A percentile compares a stretch with the other conserved stretches of the same genome.
Conservation (phyloP, 2,888 invertebrate species). For the Trachelus troglodyta region DNA sequence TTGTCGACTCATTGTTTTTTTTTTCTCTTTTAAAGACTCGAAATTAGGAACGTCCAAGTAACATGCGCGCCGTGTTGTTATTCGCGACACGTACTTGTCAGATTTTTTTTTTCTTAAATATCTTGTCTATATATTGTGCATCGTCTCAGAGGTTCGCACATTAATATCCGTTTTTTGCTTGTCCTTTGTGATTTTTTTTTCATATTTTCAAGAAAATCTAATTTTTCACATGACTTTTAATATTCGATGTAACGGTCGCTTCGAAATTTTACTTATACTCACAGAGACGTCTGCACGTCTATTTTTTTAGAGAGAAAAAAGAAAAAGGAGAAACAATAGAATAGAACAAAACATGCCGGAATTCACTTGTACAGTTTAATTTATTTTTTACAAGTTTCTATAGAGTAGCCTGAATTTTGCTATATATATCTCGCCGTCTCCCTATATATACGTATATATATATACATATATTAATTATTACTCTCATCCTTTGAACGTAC, state of each 20-base stretch:
- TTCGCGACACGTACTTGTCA: not conserved
- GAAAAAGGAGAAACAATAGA: conserved; percentile 12
- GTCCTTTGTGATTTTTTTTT: not conserved
- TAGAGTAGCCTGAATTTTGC: not conserved
- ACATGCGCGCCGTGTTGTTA: not conserved
- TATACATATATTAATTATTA: not conserved
- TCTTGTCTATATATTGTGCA: not conserved
- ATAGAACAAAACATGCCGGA: not conserved
- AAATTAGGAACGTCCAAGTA: not conserved
- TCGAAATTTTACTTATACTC: not conserved
- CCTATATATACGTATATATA: not conserved
- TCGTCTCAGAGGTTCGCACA: not conserved
- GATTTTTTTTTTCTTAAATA: not conserved
- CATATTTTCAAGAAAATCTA: not conserved
- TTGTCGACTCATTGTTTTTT: not conserved
- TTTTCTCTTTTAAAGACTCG: not conserved
- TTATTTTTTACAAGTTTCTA: not conserved
- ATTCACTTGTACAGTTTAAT: not conserved
- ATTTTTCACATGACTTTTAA: not conserved
- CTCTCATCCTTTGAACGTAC: not conserved
- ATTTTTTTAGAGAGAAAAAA: conserved; percentile 17
- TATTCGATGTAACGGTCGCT: not conserved
- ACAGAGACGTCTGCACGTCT: not conserved
- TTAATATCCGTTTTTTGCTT: not conserved
- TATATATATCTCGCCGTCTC: not conserved